Evolutionary conservation across 2,797 vertebrate species (phyloP).

Genomic region (Sebastes itinus): DNA sequence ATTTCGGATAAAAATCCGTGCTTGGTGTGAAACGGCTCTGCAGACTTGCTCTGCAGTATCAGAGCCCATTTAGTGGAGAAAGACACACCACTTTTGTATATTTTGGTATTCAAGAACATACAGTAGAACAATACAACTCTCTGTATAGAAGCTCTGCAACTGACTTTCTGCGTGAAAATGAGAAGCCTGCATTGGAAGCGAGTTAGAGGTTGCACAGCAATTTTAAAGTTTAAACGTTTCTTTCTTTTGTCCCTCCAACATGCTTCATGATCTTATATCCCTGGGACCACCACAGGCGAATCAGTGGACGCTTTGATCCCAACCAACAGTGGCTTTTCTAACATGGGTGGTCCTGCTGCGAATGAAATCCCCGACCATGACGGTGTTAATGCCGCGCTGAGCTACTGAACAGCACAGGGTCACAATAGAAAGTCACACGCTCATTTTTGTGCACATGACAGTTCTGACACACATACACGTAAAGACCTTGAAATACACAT

Average conservation of each 20-base stretch:
- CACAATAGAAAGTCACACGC: constrained; percentile 29
- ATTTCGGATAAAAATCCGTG: too few relatives aligned
- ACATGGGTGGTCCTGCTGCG: constrained; percentile 66
- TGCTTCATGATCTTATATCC: constrained; percentile 15
- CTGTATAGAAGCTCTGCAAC: background rate
- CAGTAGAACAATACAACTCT: background rate
- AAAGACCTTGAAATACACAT: background rate
- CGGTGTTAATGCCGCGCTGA: constrained; percentile 40
- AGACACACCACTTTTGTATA: background rate
- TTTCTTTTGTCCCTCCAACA: constrained; percentile 2
- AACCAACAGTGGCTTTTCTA: constrained; percentile 27
- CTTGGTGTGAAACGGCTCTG: background rate
- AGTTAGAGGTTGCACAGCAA: background rate
- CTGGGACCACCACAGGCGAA: constrained; percentile 47
- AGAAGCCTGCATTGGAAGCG: background rate
- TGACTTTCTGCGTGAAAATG: background rate
- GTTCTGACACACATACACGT: background rate
- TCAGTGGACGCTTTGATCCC: constrained; percentile 49
- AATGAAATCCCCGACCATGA: constrained; percentile 29
- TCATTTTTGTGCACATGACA: constrained; percentile 14
- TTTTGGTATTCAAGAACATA: background rate
- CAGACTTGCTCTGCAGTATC: background rate
- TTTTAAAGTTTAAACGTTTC: background rate
- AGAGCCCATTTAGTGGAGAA: background rate
- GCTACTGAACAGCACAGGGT: background rate